Base-by-base conservation (phyloP, 1,140 invertebrate species). In the Drosophila equinoxialis region DNA sequence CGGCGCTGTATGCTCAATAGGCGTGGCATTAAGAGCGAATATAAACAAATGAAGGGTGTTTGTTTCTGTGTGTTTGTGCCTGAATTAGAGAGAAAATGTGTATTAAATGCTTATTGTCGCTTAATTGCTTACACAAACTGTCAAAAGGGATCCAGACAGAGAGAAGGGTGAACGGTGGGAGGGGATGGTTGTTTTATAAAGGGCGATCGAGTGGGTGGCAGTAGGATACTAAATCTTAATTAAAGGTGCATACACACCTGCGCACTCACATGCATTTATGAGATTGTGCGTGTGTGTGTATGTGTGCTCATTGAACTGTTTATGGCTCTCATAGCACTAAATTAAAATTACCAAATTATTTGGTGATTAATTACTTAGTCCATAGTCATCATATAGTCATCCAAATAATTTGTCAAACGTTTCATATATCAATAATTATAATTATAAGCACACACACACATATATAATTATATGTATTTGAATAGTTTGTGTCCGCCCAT, bases 71-170 rank as follows among this genome's bases (percentile, higher is more conserved):
- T 33, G 23, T 68, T 54, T 57, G 13, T 51, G 48, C 10, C 6
- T 54, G 42, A 51, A 3, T 69, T 58, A 66, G 33, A 6, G 20
- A 63, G 68, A 80, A 83, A 89, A 89, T 87, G 84, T 84, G 80
- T 89, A 87, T 89, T 87, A 87, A 87, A 87, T 87, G 85, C 84
- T 87, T 87, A 87, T 89, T 87, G 84, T 84, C 84, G 84, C 84
- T 82, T 89, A 89, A 87, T 87, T 87, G 74, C 84, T 74, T 64
- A 77, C 77, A 78, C 77, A 71, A 68, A 80, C 73, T 73, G 75
- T 65, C 65, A 78, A 68, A 86, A 62, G 59, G 57, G 67, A 65
- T 61, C 63, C 17, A 41, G 17, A 51, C 8, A 23, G 17, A 20
- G 45, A 20, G 45, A 51, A 23, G 45, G 4, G 45, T 3, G 23